phyloP scores from a whole-genome alignment of 1,140 invertebrate species.

The Hylyphantes graminicola region DNA sequence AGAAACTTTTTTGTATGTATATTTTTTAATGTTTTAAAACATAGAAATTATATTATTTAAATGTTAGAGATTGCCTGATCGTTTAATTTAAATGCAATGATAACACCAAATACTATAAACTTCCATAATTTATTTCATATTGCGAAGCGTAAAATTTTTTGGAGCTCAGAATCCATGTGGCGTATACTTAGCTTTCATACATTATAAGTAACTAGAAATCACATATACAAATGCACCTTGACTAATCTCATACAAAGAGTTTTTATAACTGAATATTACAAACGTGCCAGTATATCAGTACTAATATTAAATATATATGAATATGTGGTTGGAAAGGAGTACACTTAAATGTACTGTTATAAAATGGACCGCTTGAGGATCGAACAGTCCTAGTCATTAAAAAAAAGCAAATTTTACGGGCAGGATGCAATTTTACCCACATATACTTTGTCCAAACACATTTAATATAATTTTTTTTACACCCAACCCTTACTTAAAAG shows the following conservation, averaged over 20 bases:
- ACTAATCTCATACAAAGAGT: slow-evolving; percentile 50
- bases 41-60: too few species aligned
- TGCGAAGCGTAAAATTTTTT: too few species aligned
- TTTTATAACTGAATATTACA: slow-evolving; percentile 25
- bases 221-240: slow-evolving; percentile 54
- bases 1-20: not conserved
- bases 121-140: too few species aligned
- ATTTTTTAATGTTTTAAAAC: too few species aligned
- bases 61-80: too few species aligned
- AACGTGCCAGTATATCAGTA: slow-evolving; percentile 41
- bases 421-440: not conserved
- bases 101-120: too few species aligned
- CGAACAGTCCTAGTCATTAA: slow-evolving; percentile 6
- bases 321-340: not conserved
- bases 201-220: slow-evolving; percentile 52
- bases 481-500: not conserved
- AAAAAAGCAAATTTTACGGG: slow-evolving; percentile 21
- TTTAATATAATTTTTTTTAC: slow-evolving; percentile 3
- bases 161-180: too few species aligned
- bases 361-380: slow-evolving; percentile 30
- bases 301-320: slow-evolving; percentile 28
- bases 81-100: too few species aligned
- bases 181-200: too few species aligned
- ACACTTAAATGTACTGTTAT: not conserved
- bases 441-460: not conserved